These are phyloP conservation scores for Serripes groenlandicus DNA, from an alignment of 2,888 invertebrate species.

Conservation along the genomic window DNA sequence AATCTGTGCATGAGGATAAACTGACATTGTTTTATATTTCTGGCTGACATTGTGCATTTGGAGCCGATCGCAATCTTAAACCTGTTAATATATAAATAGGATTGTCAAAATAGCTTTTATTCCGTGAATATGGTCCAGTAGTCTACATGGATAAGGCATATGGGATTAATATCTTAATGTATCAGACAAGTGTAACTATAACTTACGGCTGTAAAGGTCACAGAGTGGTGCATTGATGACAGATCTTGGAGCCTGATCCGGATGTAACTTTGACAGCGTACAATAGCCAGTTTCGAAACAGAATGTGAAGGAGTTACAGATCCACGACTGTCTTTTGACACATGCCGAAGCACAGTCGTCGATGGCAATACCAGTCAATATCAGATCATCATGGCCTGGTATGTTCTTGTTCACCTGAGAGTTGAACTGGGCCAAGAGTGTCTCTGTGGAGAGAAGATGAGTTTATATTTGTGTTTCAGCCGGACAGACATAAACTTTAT, in stretches of 20 bases:
- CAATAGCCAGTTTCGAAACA: slow-evolving; percentile 74
- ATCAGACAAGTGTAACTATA: not conserved
- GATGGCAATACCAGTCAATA: slow-evolving; percentile 72
- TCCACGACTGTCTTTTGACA: slow-evolving; percentile 66
- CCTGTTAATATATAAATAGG: too few species aligned
- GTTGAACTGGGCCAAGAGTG: slow-evolving; percentile 63
- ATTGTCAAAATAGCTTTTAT: too few species aligned
- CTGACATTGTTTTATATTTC: too few species aligned
- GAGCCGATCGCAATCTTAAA: too few species aligned
- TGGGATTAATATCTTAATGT: too few species aligned
- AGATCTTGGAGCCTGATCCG: slow-evolving; percentile 56
- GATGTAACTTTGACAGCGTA: slow-evolving; percentile 72
- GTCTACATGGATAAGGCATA: not conserved
- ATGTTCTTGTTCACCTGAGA: slow-evolving; percentile 68
- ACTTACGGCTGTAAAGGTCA: slow-evolving; percentile 77
- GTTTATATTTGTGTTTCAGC: too few species aligned
- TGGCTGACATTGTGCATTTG: too few species aligned
- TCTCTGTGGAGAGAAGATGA: slow-evolving; percentile 58
- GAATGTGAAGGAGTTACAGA: slow-evolving; percentile 78
- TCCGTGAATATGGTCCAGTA: too few species aligned
- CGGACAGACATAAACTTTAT: too few species aligned
- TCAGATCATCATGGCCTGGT: slow-evolving; percentile 68
- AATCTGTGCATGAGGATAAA: too few species aligned
- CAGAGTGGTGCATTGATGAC: slow-evolving; percentile 55
- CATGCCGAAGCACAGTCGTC: slow-evolving; percentile 79